Conservation (phyloP, 2,888 invertebrate genomes). For the Luperina nickerlii region DNA sequence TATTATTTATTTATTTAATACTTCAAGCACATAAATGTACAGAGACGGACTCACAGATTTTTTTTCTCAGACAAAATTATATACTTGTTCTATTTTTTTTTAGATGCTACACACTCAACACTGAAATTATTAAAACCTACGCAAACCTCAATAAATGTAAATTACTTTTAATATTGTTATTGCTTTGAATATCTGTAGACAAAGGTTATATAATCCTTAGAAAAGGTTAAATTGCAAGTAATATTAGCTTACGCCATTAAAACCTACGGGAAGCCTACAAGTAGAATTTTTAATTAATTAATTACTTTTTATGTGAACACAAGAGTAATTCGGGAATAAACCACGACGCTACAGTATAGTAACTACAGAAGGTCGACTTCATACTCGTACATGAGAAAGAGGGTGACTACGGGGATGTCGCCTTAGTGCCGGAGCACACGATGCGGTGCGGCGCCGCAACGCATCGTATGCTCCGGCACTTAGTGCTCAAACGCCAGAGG, state of each 20-base stretch:
- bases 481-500: no score
- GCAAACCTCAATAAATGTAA: background rate
- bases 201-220: background rate
- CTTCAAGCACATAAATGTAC: no score
- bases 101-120: background rate
- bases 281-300: slow-evolving; percentile 49
- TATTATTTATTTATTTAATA: no score
- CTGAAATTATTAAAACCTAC: background rate
- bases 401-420: no score
- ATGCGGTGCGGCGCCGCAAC: no score
- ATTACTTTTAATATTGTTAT: background rate
- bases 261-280: background rate
- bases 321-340: slow-evolving; percentile 46
- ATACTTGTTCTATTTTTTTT: background rate
- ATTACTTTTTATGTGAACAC: slow-evolving; percentile 54
- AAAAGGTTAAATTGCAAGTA: slow-evolving; percentile 2
- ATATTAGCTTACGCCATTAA: background rate
- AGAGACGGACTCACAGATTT: no score
- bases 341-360: slow-evolving; percentile 5
- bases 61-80: background rate
- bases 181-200: background rate
- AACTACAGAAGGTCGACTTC: slow-evolving; percentile 6
- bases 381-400: background rate
- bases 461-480: no score
- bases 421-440: no score